Percentiles rank a stretch among this genome's conserved stretches.
These are phyloP conservation scores for Frieseomelitta varia DNA, from an alignment of 1,140 invertebrate species.

Conservation along the genomic window DNA sequence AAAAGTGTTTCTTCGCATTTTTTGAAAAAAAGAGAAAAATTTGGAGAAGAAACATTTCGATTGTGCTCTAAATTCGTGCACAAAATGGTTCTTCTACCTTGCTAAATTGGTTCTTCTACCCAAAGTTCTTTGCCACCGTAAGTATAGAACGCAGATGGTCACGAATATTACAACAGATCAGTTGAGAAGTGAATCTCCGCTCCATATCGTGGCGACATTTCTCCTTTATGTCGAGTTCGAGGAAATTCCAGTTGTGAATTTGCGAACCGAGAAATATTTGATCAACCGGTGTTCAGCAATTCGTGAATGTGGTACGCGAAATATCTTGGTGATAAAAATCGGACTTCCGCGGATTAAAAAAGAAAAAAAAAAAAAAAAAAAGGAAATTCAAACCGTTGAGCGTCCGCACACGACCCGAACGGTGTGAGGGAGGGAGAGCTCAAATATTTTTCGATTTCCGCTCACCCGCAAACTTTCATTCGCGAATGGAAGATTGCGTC, in stretches of 20 bases:
- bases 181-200: too few relatives aligned
- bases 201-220: not conserved
- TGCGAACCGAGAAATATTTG: not conserved
- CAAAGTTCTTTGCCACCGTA: not conserved
- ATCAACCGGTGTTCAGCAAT: not conserved
- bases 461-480: not conserved
- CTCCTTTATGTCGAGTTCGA: not conserved
- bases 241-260: not conserved
- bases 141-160: too few relatives aligned
- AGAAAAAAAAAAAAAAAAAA: not conserved
- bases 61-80: not conserved
- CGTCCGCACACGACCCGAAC: not conserved
- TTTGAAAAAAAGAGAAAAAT: too few relatives aligned
- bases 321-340: not conserved
- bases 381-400: not conserved
- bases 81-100: not conserved
- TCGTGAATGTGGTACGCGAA: not conserved
- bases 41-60: not conserved
- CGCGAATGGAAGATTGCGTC: conserved; percentile 6
- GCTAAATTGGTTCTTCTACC: too few relatives aligned
- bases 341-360: too few relatives aligned
- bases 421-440: too few relatives aligned
- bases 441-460: not conserved
- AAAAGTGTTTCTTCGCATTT: too few relatives aligned
- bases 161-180: too few relatives aligned